These are phyloP conservation scores for Drosophila prolongata DNA, from an alignment of 2,888 invertebrate species.

Conservation along the genomic window DNA sequence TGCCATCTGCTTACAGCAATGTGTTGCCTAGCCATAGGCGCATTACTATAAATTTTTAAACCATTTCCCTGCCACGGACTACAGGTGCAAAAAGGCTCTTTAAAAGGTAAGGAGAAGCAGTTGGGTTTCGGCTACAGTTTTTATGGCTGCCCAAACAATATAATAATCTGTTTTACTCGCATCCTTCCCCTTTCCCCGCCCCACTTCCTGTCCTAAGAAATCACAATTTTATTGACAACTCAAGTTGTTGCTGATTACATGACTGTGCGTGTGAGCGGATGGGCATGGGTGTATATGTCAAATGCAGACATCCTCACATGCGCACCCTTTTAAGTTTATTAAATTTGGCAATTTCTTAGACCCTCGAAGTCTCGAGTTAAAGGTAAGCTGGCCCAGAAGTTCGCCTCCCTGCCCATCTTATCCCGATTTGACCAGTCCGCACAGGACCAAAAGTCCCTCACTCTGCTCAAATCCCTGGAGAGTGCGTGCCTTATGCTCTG, in stretches of 20 bases:
- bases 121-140: slow-evolving; percentile 27
- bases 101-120: slow-evolving; percentile 43
- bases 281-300: slow-evolving; percentile 53
- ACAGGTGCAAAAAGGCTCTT: slow-evolving; percentile 67
- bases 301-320: slow-evolving; percentile 46
- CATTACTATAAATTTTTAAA: slow-evolving; percentile 73
- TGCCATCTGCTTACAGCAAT: slow-evolving; percentile 64
- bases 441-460: slow-evolving; percentile 14
- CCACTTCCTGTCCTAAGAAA: slow-evolving; percentile 64
- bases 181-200: slow-evolving; percentile 12
- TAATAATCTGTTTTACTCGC: slow-evolving; percentile 52
- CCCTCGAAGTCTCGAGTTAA: slow-evolving; percentile 51
- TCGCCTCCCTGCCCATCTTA: slow-evolving; percentile 1
- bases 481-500: slow-evolving; percentile 69
- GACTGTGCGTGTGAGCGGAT: slow-evolving; percentile 36
- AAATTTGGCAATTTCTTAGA: slow-evolving; percentile 80
- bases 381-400: slow-evolving; percentile 34
- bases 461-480: slow-evolving; percentile 67
- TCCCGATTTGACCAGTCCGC: slow-evolving; percentile 26
- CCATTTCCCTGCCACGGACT: slow-evolving; percentile 41
- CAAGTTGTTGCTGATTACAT: slow-evolving; percentile 79
- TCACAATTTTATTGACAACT: slow-evolving; percentile 82
- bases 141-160: slow-evolving; percentile 60
- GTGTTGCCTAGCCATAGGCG: slow-evolving; percentile 67
- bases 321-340: slow-evolving; percentile 81